Evolutionary conservation across 35 echinoderm and acorn worm species (phyloP).

Genomic region (Ptychodera flava): DNA sequence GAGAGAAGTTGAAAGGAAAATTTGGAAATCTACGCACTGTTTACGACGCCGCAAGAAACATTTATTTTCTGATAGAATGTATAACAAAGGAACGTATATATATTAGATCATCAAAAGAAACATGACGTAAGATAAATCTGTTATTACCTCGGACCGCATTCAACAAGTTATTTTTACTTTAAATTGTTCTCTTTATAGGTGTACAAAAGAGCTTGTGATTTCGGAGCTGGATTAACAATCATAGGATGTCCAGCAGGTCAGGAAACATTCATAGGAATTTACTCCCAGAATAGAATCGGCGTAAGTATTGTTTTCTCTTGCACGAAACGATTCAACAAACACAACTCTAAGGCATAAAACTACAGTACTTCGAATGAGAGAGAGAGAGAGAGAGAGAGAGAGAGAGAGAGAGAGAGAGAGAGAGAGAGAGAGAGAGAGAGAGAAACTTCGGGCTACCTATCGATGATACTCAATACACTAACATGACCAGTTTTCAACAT

Average conservation of each 20-base stretch:
- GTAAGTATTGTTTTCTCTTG: constrained; percentile 17
- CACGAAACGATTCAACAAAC: not conserved
- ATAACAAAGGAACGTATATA: no score
- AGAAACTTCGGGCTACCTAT: not conserved
- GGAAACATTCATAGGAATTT: constrained; percentile 69
- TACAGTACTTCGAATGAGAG: not conserved
- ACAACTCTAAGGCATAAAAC: not conserved
- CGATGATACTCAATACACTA: constrained; percentile 3
- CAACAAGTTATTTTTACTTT: no score
- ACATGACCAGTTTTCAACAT: not conserved
- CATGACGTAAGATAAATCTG: no score
- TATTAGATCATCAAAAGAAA: no score
- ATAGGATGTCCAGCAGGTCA: constrained; percentile 43
- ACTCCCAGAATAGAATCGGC: constrained; percentile 71
- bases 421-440: constrained; percentile 5
- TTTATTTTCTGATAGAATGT: no score
- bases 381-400: constrained; percentile 5
- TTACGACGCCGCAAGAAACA: no score
- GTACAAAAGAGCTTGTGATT: constrained; percentile 36
- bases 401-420: constrained; percentile 1
- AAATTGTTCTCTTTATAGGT: no score
- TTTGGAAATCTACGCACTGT: no score
- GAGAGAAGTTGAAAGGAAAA: no score
- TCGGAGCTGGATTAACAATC: constrained; percentile 72
- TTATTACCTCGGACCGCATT: no score